Base-by-base conservation (phyloP, 1,140 invertebrate species). In the Melitaea cinxia region DNA sequence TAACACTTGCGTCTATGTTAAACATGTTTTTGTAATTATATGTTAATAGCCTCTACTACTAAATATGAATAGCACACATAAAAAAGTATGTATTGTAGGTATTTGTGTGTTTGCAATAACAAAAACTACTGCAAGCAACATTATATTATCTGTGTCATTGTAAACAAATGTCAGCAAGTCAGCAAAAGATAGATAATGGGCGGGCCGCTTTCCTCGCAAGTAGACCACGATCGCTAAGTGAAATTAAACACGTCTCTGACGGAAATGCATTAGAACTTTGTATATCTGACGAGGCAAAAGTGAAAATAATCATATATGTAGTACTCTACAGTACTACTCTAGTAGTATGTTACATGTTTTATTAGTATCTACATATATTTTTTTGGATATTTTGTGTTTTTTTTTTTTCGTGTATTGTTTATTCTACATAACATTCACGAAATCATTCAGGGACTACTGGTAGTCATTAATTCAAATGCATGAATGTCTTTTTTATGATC, bases 171-270 rank as follows among this genome's bases (percentile, higher is more conserved):
- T 58, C 56, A 58, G 56, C 56, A 6, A 47, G 42, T 58, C 56
- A 45, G 56, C 42, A 37, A 73, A 68, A 63, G 58, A 63, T 77
- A 78, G 72, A 80, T 78, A 81, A 82, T 78, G 72, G 73, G 66
- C 77, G 75, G 74, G 69, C 72, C 73, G 71, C 81, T 83, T 85
- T 82, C 81, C 70, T 73, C 64, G 39, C 80, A 75, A 69, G 49
- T 70, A 58, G 56, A 42, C 24, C 56, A 49, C 42, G 65, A 76
- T 69, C 67, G 61, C 74, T 76, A 81, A 84, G 77, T 83, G 83
- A 83, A 85, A 85, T 80, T 80, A 82, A 81, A 81, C 75, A 81
- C 68, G 70, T 49, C 57, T 26, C 57, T 54, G 65, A 63, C 66
- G 68, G 68, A 73, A 76, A 66, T 65, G 53, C 55, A 67, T 73